Evolutionary conservation across 2,888 invertebrate species (phyloP).

Genomic region (Amblyteles armatorius): DNA sequence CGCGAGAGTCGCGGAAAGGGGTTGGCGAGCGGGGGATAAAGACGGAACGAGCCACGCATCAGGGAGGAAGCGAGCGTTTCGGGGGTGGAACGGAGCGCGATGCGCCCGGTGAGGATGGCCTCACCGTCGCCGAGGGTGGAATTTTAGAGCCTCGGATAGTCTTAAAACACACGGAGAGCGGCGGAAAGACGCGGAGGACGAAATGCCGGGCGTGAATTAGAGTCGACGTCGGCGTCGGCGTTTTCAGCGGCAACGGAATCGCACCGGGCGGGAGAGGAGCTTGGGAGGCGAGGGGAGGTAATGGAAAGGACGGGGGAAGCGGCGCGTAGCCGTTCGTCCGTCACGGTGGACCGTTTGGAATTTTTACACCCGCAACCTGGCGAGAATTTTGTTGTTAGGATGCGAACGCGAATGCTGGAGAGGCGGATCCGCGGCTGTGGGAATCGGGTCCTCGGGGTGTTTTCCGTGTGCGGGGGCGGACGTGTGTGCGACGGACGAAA

Average conservation of each 20-base stretch:
- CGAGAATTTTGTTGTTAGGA: conserved; percentile 68
- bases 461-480: background rate
- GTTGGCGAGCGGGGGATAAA: conserved; percentile 41
- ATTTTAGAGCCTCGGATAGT: conserved; percentile 81
- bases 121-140: conserved; percentile 76
- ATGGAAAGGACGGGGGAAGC: background rate
- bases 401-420: conserved; percentile 54
- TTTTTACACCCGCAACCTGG: conserved; percentile 79
- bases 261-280: conserved; percentile 32
- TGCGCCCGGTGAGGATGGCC: conserved; percentile 64
- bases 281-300: background rate
- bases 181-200: conserved; percentile 23
- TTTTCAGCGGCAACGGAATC: conserved; percentile 54
- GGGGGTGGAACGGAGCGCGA: conserved; percentile 49
- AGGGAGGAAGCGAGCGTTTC: conserved; percentile 45
- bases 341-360: conserved; percentile 77
- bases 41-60: conserved; percentile 56
- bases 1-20: conserved; percentile 54
- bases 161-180: conserved; percentile 81
- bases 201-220: conserved; percentile 83
- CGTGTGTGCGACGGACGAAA: background rate
- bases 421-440: conserved; percentile 25
- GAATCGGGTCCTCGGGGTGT: background rate
- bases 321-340: conserved; percentile 46
- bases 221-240: conserved; percentile 70